Evolutionary conservation across 1,140 invertebrate species (phyloP), one percentile per base, ranked within the genome.

Genomic region (Delia radicum): DNA sequence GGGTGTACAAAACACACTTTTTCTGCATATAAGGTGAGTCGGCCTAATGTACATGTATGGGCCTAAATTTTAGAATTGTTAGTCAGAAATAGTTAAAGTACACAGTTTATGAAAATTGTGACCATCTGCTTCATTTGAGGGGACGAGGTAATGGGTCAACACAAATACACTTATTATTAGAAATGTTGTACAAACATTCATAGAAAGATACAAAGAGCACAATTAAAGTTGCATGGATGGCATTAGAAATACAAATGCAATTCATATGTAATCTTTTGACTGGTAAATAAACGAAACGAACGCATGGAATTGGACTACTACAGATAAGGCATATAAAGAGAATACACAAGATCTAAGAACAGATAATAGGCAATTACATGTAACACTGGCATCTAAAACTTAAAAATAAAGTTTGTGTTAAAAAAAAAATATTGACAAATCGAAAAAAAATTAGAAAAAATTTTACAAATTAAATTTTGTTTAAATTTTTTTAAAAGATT

Each of bases 91-190:
- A 42, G 37, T 13, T 15, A 15, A 10, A 42, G 37, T 42, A 12
- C 7, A 33, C 33, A 42, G 48, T 55, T 55, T 55, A 15, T 55
- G 48, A 55, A 55, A 55, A 55, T 55, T 55, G 24, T 55, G 48
- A 55, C n/a, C 48, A 55, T 55, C 48, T 55, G 48, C n/a, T 55
- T 55, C 48, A 55, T 55, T n/a, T 55, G 48, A 55, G 48, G 48
- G 24, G 3, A 55, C 48, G 48, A 55, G 48, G 48, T 55, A 55
- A 55, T 55, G 48, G 48, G 18, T 55, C 48, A 55, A 21, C 48
- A 24, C 18, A 55, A 55, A 55, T 55, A 55, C 48, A 55, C 24
- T 55, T 55, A 55, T 55, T 55, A 55, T 55, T 55, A 21, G n/a
- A 1, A 55, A 55, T 55, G 48, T 55, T n/a, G n/a, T 55, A 21